Base-by-base conservation (phyloP, 2,797 vertebrate species). In the Carapus acus region DNA sequence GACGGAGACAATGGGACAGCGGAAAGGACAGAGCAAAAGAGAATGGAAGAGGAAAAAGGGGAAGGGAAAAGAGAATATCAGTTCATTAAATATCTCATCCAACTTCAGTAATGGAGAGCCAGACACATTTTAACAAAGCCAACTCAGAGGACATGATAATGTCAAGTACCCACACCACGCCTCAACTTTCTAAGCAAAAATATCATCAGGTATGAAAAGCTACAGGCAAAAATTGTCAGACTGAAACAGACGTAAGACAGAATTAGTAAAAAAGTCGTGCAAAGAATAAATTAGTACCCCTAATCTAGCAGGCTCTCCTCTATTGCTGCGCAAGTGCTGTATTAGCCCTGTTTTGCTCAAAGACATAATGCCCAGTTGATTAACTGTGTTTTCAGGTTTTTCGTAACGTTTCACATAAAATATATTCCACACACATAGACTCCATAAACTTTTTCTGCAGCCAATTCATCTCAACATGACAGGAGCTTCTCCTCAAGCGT, bases 321-420 rank as follows among this genome's bases (percentile, higher is more conserved):
- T 63, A 67, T 53, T 63, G 62, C 78, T 83, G 59, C 45, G 21
- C 72, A 74, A 81, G 58, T 62, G 50, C 37, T 31, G 74, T 67
- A 76, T 76, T 70, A 51, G 44, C 48, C 49, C 27, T 37, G 12
- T 46, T n/a, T 4, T 36, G 34, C 68, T 69, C 40, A 0, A 2
- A 75, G 58, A 69, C 65, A 65, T 58, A 40, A 72, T 58, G 53
- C 51, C 54, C 58, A 61, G 65, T 66, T 64, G 58, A 78, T 74
- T 64, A 73, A 69, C 58, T 62, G 62, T 43, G 33, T 40, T 19
- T 17, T 57, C 45, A n/a, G 62, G 62, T 51, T 52, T 69, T 62
- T 51, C n/a, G 60, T 52, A 74, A 79, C 74, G 81, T 77, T 66
- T 71, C 33, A 38, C 60, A 65, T 55, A 76, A 70, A 59, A 73